phyloP scores from a whole-genome alignment of 2,113 vertebrate genomes.

The Turdus rufiventris region DNA sequence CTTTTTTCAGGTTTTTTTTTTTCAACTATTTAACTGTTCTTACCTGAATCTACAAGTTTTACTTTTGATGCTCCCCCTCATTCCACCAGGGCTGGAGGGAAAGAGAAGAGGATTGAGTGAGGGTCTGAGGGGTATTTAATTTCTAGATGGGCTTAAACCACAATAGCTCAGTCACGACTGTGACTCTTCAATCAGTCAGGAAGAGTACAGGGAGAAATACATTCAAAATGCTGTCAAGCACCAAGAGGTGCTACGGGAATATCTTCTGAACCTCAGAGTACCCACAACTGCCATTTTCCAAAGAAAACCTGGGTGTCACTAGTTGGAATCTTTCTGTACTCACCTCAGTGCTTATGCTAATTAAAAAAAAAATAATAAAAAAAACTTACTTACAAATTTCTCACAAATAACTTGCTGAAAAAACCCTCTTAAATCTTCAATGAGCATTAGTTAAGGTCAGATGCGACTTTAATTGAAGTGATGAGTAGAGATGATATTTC shows the following conservation, averaged over 20 bases:
- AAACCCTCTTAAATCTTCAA: neutral
- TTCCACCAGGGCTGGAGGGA: rapidly evolving
- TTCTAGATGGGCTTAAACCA: neutral
- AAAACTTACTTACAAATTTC: neutral
- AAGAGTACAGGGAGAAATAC: neutral
- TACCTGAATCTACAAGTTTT: neutral
- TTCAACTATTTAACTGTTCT: neutral
- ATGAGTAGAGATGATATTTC: neutral
- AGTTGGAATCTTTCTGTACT: neutral
- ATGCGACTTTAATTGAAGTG: neutral
- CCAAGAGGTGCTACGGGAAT: neutral
- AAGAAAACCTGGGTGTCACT: neutral
- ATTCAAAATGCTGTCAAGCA: neutral
- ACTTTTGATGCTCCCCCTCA: neutral
- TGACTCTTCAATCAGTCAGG: neutral
- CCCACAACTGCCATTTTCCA: neutral
- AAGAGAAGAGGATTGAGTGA: neutral
- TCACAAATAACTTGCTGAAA: neutral
- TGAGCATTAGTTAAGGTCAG: neutral
- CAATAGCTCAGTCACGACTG: neutral
- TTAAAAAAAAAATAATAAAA: neutral
- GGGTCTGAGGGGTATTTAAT: neutral
- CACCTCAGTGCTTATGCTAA: neutral
- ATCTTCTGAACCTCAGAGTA: neutral
- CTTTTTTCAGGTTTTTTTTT: neutral